Conservation (phyloP, 2,888 invertebrate genomes). For the Lepeophtheirus nordmannii region DNA sequence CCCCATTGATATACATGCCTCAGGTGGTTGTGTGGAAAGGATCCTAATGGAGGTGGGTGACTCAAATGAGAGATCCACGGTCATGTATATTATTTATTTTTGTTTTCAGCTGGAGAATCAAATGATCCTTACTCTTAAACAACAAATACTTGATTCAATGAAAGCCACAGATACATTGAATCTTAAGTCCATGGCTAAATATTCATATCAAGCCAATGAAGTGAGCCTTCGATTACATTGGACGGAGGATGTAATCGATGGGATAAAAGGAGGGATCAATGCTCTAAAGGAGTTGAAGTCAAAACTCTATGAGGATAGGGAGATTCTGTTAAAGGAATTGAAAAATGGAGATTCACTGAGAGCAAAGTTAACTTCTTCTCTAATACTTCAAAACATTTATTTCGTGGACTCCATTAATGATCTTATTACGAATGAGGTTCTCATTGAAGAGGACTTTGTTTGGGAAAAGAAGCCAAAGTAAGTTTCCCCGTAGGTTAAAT, state of each 20-base stretch:
- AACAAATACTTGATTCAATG: too few relatives aligned
- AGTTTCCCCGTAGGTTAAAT: too few relatives aligned
- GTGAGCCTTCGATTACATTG: conserved; percentile 55
- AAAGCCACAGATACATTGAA: too few relatives aligned
- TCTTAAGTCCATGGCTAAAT: background rate
- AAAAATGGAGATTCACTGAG: background rate
- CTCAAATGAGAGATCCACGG: too few relatives aligned
- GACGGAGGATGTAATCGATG: conserved; percentile 59
- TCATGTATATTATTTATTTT: too few relatives aligned
- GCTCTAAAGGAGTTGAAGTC: conserved; percentile 7
- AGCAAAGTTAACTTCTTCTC: background rate
- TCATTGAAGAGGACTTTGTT: background rate
- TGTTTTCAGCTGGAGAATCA: too few relatives aligned
- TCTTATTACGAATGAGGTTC: background rate
- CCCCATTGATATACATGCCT: background rate
- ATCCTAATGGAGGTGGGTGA: too few relatives aligned
- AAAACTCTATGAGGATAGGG: background rate
- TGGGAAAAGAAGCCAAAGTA: background rate
- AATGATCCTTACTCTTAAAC: too few relatives aligned
- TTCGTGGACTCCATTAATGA: background rate
- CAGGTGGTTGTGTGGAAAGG: background rate
- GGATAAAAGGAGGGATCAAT: conserved; percentile 43
- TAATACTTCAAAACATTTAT: background rate
- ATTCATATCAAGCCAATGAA: background rate
- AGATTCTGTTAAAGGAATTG: background rate